A percentile compares a stretch with the other conserved stretches of the same genome.
Evolutionary conservation across 2,113 vertebrate species (phyloP).

Genomic region (Pristiophorus japonicus): DNA sequence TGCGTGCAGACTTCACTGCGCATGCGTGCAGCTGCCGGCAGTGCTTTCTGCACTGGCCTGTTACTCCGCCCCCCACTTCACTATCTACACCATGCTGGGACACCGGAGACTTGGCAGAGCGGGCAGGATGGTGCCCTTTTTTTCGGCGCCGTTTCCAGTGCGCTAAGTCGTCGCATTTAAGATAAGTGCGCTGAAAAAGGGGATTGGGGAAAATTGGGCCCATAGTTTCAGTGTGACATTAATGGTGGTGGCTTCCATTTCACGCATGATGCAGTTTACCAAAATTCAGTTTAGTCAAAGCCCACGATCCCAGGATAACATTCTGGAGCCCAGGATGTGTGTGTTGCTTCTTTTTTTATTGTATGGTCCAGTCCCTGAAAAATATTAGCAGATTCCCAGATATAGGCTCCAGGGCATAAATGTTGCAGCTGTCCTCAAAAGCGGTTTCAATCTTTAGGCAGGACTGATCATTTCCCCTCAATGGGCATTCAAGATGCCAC

Average conservation of each 20-base stretch:
- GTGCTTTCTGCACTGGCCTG: too few relatives aligned
- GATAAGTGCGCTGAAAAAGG: too few relatives aligned
- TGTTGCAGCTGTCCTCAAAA: not conserved
- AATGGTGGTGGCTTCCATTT: not conserved
- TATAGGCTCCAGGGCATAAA: not conserved
- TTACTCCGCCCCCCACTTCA: too few relatives aligned
- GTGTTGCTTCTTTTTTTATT: not conserved
- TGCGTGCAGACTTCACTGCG: too few relatives aligned
- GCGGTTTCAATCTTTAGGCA: not conserved
- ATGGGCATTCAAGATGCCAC: constrained; percentile 1
- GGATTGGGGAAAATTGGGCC: too few relatives aligned
- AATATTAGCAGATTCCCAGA: not conserved
- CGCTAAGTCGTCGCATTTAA: too few relatives aligned
- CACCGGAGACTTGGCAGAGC: too few relatives aligned
- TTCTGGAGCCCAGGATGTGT: not conserved
- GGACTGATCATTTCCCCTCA: not conserved
- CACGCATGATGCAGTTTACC: not conserved
- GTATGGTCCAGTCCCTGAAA: not conserved
- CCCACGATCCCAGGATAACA: not conserved
- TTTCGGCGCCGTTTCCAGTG: too few relatives aligned
- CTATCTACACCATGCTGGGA: too few relatives aligned
- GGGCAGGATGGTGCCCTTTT: too few relatives aligned
- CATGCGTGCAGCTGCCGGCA: too few relatives aligned
- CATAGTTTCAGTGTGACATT: not conserved
- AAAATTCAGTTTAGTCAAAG: not conserved